Evolutionary conservation across 2,113 vertebrate species (phyloP), one percentile per base, ranked within the genome.

Genomic region (Dasyurus viverrinus): DNA sequence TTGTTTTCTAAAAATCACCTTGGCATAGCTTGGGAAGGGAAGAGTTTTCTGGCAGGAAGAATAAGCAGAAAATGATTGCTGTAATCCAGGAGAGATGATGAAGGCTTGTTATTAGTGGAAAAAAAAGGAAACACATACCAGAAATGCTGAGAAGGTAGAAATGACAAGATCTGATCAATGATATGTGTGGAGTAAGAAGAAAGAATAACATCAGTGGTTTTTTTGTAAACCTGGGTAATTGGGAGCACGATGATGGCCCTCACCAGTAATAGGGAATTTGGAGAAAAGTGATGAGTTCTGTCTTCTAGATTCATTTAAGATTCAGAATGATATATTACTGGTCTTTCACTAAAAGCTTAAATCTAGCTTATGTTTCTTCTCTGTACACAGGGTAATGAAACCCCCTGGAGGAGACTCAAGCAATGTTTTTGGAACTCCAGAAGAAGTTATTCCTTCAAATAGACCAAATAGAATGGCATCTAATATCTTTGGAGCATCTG

Each of bases 331-430:
- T n/a, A 19, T 16, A n/a, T 16, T n/a, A 76, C 60, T 76, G 36
- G 36, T 14, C 36, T 76, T 76, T 22, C 0, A 19, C 23, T 90
- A 25, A 46, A 60, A 48, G 23, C 89, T 90, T 46, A 26, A 50
- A 16, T 0, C 46, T 96, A 36, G 92, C 27, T n/a, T 10, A 11
- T 11, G 16, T 57, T 84, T n/a, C 11, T 84, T 93, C 8, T 95
- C 24, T 95, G 30, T 60, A 30, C 93, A 6, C 19, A 99, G 99
- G 98, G 99, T 99, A 22, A 94, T 99, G 98, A 99, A 99, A 96
- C 99, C 99, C 94, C 99, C 99, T 0, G 99, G 99, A 95, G 99
- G 99, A 97, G 98, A 98, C 91, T 99, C 99, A 5, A 99, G 99
- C 97, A 98, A 99, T 96, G 97, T 99, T 68, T 99, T 99, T 84